phyloP scores from a whole-genome alignment of 2,113 vertebrate species.

The Vanacampus margaritifer region DNA sequence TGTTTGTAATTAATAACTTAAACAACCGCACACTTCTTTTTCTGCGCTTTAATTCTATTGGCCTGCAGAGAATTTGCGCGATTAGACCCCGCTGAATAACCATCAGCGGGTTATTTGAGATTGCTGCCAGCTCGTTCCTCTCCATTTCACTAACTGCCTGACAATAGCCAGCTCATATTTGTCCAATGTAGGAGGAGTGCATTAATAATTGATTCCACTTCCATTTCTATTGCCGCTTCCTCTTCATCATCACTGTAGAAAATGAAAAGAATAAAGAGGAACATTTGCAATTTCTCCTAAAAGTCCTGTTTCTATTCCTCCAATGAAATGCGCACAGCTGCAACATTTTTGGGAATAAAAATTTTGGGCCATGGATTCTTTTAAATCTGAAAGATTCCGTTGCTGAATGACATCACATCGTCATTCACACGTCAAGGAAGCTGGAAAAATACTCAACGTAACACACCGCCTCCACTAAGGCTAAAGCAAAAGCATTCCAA shows the following conservation, averaged over 20 bases:
- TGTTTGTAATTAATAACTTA: constrained; percentile 54
- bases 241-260: constrained; percentile 36
- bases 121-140: constrained; percentile 41
- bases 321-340: not conserved
- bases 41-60: constrained; percentile 37
- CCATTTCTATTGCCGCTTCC: constrained; percentile 39
- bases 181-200: constrained; percentile 45
- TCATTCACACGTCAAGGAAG: too few species aligned
- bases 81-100: constrained; percentile 49
- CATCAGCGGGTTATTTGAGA: constrained; percentile 38
- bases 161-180: constrained; percentile 45
- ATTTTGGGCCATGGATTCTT: too few species aligned
- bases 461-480: too few species aligned
- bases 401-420: too few species aligned
- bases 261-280: constrained; percentile 47
- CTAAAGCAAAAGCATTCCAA: too few species aligned
- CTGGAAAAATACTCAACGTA: too few species aligned
- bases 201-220: constrained; percentile 59
- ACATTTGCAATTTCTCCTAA: constrained; percentile 31
- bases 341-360: not conserved
- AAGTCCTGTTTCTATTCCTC: constrained; percentile 4
- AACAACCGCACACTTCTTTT: constrained; percentile 44
- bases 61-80: constrained; percentile 54
- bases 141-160: constrained; percentile 38
- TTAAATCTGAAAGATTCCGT: too few species aligned